Base-by-base conservation (phyloP, 2,113 vertebrate genomes). In the Polyodon spathula region DNA sequence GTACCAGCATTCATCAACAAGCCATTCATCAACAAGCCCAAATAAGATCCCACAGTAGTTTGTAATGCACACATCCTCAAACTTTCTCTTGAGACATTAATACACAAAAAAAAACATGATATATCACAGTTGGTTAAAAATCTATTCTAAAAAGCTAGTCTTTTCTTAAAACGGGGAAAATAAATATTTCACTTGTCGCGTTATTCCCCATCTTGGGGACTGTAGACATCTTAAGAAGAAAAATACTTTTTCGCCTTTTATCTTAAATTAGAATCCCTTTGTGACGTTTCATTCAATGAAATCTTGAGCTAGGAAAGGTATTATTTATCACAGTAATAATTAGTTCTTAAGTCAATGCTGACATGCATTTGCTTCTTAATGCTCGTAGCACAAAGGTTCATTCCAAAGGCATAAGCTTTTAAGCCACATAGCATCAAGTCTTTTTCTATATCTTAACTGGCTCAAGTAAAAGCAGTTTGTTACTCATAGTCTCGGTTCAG, bases 401-500 rank as follows among this genome's bases (percentile, higher is more conserved):
- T 27, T 27, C 27, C 27, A 27, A 27, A 27, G 27, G 27, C 27
- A 27, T 27, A 27, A 27, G 27, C 27, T 27, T 27, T 27, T 27
- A 46, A 15, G 40, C n/a, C 42, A 55, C 58, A 54, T 41, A 48
- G 50, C 37, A 55, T 46, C 43, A 65, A 55, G 42, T 40, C 14
- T 58, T 40, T n/a, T 58, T 53, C 8, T 54, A 6, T 61, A 42
- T 62, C 15, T 6, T 27, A 11, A n/a, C 40, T 15, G 37, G 16
- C 16, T 42, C 27, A 11, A 46, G 37, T 50, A 56, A 38, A 14
- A 50, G 59, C 9, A 27, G 40, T 66, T 66, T 61, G 54, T 61
- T 40, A 56, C 56, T 66, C 59, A 60, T 50, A 61, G 59, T 42
- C 40, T 42, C n/a, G 44, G 11, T 56, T 56, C 42, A 41, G 59